Percentiles rank a stretch among this genome's conserved stretches.
These are phyloP conservation scores for Meloidogyne exigua DNA, from an alignment of 1,140 invertebrate species.

Conservation along the genomic window DNA sequence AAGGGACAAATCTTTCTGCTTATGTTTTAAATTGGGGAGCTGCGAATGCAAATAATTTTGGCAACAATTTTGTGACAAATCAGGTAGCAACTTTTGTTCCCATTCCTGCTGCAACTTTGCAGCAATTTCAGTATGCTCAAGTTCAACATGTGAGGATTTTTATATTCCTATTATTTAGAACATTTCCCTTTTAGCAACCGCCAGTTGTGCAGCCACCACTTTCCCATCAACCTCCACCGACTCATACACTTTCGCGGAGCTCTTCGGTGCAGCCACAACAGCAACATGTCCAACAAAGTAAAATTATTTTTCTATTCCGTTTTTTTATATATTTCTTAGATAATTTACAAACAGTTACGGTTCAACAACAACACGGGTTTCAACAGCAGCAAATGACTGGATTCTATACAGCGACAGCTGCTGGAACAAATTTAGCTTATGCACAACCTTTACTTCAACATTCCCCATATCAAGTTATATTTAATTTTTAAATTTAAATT, in stretches of 20 bases:
- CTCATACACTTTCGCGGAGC: not conserved
- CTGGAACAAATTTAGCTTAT: too few relatives aligned
- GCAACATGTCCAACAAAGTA: not conserved
- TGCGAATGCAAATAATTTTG: not conserved
- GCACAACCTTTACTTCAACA: too few relatives aligned
- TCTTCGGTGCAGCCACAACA: not conserved
- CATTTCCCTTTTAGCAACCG: too few relatives aligned
- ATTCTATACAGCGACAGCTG: too few relatives aligned
- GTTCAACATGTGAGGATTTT: not conserved
- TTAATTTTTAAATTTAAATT: too few relatives aligned
- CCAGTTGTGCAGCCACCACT: not conserved
- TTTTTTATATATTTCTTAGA: too few relatives aligned
- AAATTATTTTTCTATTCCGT: too few relatives aligned
- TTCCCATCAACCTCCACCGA: not conserved
- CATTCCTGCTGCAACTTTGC: not conserved
- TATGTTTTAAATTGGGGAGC: not conserved
- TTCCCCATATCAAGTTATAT: too few relatives aligned
- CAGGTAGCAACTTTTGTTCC: constrained; percentile 10
- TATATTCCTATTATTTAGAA: too few relatives aligned
- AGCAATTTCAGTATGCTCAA: not conserved
- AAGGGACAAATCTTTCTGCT: not conserved
- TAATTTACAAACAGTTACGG: too few relatives aligned
- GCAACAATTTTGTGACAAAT: not conserved
- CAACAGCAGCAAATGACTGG: too few relatives aligned
- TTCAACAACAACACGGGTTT: too few relatives aligned